A percentile compares a stretch with the other conserved stretches of the same genome.
These are phyloP conservation scores for Drosophila formosana DNA, from an alignment of 2,888 invertebrate species.

Conservation along the genomic window DNA sequence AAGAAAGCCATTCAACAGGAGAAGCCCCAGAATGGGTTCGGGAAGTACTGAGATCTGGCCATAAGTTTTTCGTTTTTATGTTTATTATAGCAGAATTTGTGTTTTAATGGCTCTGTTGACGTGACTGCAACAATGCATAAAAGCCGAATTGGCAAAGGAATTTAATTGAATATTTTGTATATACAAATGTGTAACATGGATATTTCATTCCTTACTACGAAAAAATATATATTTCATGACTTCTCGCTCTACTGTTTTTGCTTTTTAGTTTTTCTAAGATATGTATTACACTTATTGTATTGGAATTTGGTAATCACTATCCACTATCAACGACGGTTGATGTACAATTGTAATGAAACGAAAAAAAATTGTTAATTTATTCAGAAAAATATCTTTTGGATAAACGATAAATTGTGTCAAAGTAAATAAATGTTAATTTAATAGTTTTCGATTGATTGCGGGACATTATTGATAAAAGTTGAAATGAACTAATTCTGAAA, in stretches of 20 bases:
- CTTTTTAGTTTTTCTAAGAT: no score
- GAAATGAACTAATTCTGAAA: neutral
- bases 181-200: neutral
- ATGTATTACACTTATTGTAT: no score
- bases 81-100: conserved; percentile 11
- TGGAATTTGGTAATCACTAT: neutral
- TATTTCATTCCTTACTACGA: neutral
- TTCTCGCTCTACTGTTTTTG: no score
- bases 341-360: conserved; percentile 20
- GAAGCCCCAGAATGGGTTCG: neutral
- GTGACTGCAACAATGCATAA: neutral
- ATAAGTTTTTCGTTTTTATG: conserved; percentile 27
- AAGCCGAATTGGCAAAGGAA: neutral
- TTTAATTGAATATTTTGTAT: neutral
- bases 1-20: conserved; percentile 5
- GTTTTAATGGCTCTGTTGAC: neutral
- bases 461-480: no score
- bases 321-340: conserved; percentile 25
- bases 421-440: neutral
- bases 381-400: neutral
- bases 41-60: conserved; percentile 12
- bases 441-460: no score
- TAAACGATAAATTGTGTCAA: neutral
- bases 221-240: no score
- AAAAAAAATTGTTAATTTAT: neutral